Evolutionary conservation across 2,888 invertebrate genomes (phyloP), one percentile per base, ranked within the genome.

Genomic region (Frankliniella intonsa): DNA sequence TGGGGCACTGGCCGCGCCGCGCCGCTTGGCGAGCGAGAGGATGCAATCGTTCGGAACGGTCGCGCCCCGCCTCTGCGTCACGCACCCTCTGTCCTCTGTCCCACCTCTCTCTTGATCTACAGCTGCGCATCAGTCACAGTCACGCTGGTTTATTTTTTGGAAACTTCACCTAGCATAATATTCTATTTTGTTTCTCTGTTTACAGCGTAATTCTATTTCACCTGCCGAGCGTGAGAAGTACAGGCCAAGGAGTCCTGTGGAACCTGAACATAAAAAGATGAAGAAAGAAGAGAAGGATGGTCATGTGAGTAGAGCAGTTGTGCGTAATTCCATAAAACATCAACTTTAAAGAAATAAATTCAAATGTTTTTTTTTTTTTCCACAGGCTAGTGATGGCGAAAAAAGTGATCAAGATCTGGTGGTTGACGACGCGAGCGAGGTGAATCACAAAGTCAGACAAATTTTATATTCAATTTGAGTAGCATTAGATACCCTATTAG

Each of bases 321-420:
- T 82, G 38, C 9, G 55, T 55, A 55, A 55, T 8, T 55, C 1
- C 9, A 51, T 62, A 50, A 38, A 69, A 65, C 55, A 69, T 82
- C 51, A 49, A 82, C 19, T 25, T 27, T 50, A 27, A 51, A 65
- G 25, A 10, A 81, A 49, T 19, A 81, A 76, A 27, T n/a, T n/a
- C 62, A 49, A 12, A 12, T 11, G n/a, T 25, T 76, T 25, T 10
- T 8, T 76, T 22, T 76, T 10, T 22, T 19, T 69, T 69, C 7
- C 69, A 84, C 89, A 93, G 92, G 94, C 94, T 86, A 94, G 93
- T 87, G 94, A 95, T 87, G 94, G 94, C 82, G 95, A 94, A 87
- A 95, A 95, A 88, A 94, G 94, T 87, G 96, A 97, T 87, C 95
- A 96, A 90, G 97, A 97, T 87, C 89, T 98, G 85, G 97, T 98